Conservation (phyloP, 2,113 vertebrate species). For the Nipponia nippon region DNA sequence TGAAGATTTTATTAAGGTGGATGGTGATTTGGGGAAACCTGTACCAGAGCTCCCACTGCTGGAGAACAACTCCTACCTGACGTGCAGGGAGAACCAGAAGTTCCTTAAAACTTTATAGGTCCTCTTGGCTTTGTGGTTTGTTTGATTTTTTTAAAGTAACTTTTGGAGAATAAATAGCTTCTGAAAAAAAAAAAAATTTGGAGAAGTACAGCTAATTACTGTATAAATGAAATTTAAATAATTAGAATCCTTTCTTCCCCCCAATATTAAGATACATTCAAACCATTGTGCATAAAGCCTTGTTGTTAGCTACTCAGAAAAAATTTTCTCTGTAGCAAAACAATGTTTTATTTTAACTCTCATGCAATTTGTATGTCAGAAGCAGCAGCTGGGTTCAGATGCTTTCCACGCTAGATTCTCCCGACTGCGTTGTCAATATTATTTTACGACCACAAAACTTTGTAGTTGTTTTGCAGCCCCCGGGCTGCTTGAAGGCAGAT, state of each 20-base stretch:
- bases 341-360: neutral
- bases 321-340: neutral
- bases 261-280: neutral
- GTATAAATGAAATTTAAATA: neutral
- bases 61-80: neutral
- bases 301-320: neutral
- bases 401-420: neutral
- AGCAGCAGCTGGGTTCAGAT: neutral
- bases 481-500: neutral
- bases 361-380: neutral
- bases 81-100: neutral
- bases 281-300: neutral
- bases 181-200: neutral
- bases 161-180: neutral
- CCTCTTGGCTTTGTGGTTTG: neutral
- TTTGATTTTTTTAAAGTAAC: neutral
- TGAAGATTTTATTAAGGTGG: neutral
- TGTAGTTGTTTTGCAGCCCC: neutral
- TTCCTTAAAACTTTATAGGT: neutral
- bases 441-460: neutral
- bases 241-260: neutral
- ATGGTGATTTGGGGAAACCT: neutral
- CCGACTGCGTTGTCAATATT: neutral
- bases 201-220: neutral
- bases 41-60: conserved; percentile 51